Evolutionary conservation across 2,888 invertebrate species (phyloP).

Genomic region (Leptopilina myrica): DNA sequence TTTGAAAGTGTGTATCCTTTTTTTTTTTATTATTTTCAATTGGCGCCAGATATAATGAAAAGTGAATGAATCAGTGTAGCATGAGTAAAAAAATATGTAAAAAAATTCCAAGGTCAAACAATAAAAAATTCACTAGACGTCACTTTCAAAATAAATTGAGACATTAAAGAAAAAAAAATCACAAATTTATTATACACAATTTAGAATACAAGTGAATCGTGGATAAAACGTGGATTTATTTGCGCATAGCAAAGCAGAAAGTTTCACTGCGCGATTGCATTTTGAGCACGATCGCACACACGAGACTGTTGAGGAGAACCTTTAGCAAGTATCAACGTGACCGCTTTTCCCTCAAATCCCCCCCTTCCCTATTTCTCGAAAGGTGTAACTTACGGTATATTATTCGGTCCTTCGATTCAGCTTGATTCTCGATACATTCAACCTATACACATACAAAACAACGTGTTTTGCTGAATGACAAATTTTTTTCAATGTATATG

Average conservation of each 20-base stretch:
- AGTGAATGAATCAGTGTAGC: conserved; percentile 33
- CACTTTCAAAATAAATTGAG: not conserved
- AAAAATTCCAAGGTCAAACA: conserved; percentile 8
- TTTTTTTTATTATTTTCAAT: not conserved
- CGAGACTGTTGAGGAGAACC: conserved; percentile 44
- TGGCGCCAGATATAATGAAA: conserved; percentile 21
- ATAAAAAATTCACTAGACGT: conserved; percentile 6
- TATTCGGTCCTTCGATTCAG: conserved; percentile 22
- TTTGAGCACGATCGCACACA: conserved; percentile 46
- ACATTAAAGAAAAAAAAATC: not conserved
- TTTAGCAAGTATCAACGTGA: conserved; percentile 52
- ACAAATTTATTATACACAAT: not conserved
- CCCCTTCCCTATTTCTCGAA: conserved; percentile 35
- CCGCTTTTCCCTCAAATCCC: conserved; percentile 56
- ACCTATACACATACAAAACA: not conserved
- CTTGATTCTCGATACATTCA: not conserved
- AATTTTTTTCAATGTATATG: not conserved
- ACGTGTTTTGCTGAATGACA: conserved; percentile 19
- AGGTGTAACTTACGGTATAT: conserved; percentile 38
- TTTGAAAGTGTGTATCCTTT: conserved; percentile 6
- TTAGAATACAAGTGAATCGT: conserved; percentile 5
- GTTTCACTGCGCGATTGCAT: conserved; percentile 44
- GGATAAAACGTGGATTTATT: not conserved
- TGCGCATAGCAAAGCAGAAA: not conserved
- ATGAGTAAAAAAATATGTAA: not conserved